Evolutionary conservation across 2,797 vertebrate species (phyloP).

Genomic region (Catharus ustulatus): DNA sequence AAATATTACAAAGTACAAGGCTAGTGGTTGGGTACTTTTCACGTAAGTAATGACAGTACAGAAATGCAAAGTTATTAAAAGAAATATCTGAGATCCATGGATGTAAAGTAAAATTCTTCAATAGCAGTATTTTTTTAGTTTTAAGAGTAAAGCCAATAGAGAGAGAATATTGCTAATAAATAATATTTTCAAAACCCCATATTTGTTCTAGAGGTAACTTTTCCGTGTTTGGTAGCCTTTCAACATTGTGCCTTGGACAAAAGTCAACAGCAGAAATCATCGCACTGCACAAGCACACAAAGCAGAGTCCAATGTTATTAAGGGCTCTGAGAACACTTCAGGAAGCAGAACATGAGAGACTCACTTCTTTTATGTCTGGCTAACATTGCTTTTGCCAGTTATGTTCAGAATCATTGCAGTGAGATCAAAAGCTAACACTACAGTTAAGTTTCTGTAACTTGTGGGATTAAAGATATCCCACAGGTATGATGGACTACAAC

Average conservation of each 20-base stretch:
- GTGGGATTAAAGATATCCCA: conserved; percentile 70
- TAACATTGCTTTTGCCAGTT: conserved; percentile 56
- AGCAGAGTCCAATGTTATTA: conserved; percentile 9
- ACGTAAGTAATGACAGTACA: neutral
- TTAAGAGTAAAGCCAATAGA: neutral
- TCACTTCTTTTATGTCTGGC: conserved; percentile 69
- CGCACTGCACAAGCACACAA: neutral
- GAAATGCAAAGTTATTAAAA: neutral
- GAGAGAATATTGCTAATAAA: neutral
- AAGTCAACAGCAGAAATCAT: neutral
- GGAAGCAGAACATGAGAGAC: conserved; percentile 67
- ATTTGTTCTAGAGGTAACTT: neutral
- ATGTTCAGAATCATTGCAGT: conserved; percentile 59
- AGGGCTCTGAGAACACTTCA: conserved; percentile 47
- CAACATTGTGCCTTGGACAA: neutral
- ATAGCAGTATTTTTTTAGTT: neutral
- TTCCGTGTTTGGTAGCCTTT: neutral
- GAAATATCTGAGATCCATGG: neutral
- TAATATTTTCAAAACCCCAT: neutral
- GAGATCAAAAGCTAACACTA: conserved; percentile 73
- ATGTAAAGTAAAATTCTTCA: neutral
- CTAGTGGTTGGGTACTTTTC: neutral
- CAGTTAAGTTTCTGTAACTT: conserved; percentile 47
- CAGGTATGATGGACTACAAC: conserved; percentile 54
- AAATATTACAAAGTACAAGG: neutral